Conservation (phyloP, 2,113 vertebrate genomes). For the Phainopepla nitens region DNA sequence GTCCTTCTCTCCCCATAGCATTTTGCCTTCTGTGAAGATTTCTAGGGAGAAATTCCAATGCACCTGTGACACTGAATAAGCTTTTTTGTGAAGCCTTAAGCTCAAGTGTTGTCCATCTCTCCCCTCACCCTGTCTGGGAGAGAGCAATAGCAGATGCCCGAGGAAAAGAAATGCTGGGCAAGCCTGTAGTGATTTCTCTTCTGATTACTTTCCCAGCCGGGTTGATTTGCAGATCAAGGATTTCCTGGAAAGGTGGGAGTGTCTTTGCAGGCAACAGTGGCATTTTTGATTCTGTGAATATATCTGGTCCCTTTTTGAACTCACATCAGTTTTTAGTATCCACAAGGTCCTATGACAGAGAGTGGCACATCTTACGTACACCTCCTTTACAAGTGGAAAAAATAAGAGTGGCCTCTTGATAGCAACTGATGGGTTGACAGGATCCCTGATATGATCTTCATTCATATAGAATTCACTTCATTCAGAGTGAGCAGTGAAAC, state of each 20-base stretch:
- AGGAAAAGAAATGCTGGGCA: not conserved
- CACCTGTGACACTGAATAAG: not conserved
- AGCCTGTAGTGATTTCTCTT: not conserved
- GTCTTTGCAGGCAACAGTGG: not conserved
- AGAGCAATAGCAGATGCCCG: not conserved
- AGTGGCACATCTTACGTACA: not conserved
- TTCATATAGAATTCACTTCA: not conserved
- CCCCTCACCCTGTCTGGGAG: not conserved
- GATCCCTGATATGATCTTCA: not conserved
- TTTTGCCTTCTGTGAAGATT: not conserved
- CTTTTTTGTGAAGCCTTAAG: not conserved
- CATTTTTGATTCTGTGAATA: not conserved
- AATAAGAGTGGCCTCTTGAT: not conserved
- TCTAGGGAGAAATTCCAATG: not conserved
- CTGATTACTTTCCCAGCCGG: not conserved
- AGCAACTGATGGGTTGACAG: not conserved
- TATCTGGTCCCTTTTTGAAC: not conserved
- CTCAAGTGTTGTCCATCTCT: not conserved
- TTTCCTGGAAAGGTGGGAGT: not conserved
- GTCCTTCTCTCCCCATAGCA: not conserved
- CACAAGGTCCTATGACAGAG: not conserved
- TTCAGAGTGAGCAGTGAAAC: not conserved
- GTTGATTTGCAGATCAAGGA: not conserved
- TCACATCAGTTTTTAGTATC: not conserved
- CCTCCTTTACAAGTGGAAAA: not conserved